Evolutionary conservation across 35 echinoderm and acorn worm genomes (phyloP), one percentile per base, ranked within the genome.

Genomic region (Apostichopus parvimensis): DNA sequence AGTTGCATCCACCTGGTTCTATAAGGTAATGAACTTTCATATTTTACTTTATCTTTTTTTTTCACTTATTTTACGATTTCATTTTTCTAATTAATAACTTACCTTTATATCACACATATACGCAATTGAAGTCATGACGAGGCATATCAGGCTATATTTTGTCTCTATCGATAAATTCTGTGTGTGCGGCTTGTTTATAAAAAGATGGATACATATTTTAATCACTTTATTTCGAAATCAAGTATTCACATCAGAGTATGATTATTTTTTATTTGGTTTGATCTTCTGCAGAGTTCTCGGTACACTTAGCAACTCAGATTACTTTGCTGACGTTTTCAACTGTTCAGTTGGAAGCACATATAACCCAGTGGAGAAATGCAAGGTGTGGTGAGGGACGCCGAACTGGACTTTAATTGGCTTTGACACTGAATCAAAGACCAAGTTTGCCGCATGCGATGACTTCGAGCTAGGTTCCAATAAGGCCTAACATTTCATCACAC

Each of bases 371-470:
- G 8, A 82, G 20, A 82, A 82, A 52, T 82, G 79, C 79, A 82
- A 82, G 25, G 79, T 82, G 79, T 82, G 79, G 79, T 82, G 28
- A 82, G 79, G 71, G 79, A 82, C 20, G 12, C 26, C 24, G 55
- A 24, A 13, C 4, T 53, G 55, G 25, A 57, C 12, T 75, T 75
- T 14, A 75, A 75, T 75, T 22, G 71, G 11, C 12, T 75, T 45
- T 45, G 34, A 45, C 34, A 45, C 34, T 45, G 34, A 45, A 45
- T 22, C 20, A 45, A 9, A 17, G 77, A 17, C 9, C 34, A 9
- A 78, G 17, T 45, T 78, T 22, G 17, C 77, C 8, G 77, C 8
- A 45, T 45, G 17, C 77, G 12, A 12, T 61, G 58, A 61, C 58
- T 61, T 61, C 12, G 58, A 61, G 58, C 7, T 12, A 61, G 12